A percentile compares a stretch with the other conserved stretches of the same genome.
Conservation (phyloP, 1,140 invertebrate species). For the Cydia amplana region DNA sequence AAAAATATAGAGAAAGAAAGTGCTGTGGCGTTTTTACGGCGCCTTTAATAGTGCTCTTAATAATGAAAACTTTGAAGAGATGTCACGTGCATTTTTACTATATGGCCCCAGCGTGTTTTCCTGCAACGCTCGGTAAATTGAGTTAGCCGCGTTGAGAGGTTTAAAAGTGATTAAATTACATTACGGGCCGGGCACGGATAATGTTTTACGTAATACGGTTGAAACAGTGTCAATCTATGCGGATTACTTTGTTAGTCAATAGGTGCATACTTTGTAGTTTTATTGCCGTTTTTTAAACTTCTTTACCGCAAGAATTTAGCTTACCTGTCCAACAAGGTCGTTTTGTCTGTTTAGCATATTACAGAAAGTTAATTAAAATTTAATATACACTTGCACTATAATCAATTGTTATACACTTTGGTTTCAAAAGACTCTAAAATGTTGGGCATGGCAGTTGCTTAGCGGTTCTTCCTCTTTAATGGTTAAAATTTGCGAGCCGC, state of each 20-base stretch:
- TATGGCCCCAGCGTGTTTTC: background rate
- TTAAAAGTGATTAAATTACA: constrained; percentile 9
- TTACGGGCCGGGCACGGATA: background rate
- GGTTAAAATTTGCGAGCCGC: too few relatives aligned
- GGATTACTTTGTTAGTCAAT: background rate
- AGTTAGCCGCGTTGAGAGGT: constrained; percentile 8
- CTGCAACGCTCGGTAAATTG: constrained; percentile 5
- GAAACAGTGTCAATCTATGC: background rate
- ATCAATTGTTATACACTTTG: too few relatives aligned
- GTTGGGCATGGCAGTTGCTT: too few relatives aligned
- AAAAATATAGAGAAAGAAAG: constrained; percentile 68
- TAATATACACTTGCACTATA: too few relatives aligned
- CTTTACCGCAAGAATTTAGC: background rate
- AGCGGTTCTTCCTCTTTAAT: too few relatives aligned
- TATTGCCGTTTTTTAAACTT: background rate
- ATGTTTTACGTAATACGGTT: background rate
- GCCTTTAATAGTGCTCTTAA: constrained; percentile 42
- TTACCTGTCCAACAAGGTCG: too few relatives aligned
- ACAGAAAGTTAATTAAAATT: too few relatives aligned
- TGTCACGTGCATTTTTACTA: constrained; percentile 25
- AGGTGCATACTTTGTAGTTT: background rate
- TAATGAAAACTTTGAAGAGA: constrained; percentile 43
- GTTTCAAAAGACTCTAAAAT: too few relatives aligned
- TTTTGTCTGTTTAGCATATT: too few relatives aligned
- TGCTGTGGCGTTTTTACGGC: constrained; percentile 52